phyloP scores from a whole-genome alignment of 1,140 invertebrate genomes.

The Cydia amplana region DNA sequence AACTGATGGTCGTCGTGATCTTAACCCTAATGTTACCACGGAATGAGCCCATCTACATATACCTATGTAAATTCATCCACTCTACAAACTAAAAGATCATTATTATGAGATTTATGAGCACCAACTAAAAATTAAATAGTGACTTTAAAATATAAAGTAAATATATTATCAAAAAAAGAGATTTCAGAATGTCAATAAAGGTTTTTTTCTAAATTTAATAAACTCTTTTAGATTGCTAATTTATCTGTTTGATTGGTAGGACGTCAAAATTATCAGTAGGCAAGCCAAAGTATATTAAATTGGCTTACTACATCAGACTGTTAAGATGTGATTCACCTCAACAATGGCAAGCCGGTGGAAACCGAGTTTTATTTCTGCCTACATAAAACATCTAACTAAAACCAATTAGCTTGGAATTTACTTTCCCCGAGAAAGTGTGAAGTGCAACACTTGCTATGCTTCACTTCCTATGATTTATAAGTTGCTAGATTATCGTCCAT shows the following conservation, averaged over 20 bases:
- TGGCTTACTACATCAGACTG: background rate
- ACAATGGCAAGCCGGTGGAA: background rate
- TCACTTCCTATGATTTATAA: background rate
- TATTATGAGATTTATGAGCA: conserved; percentile 1
- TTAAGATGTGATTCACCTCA: background rate
- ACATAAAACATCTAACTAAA: background rate
- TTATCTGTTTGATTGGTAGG: no score
- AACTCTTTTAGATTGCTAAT: no score
- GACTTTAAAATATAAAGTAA: background rate
- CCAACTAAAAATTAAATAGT: conserved; percentile 2
- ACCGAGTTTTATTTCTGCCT: no score
- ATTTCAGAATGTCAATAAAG: background rate
- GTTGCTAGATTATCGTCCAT: background rate
- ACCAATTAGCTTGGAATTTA: conserved; percentile 12
- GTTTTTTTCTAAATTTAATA: background rate
- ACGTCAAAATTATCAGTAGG: background rate
- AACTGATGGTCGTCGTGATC: conserved; percentile 44
- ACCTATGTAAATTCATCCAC: background rate
- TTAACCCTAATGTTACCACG: conserved; percentile 31
- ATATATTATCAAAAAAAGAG: background rate
- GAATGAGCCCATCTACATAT: background rate
- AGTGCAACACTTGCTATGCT: conserved; percentile 11
- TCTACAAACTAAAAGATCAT: background rate
- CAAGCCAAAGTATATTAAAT: no score
- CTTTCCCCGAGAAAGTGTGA: conserved; percentile 19